A percentile compares a stretch with the other conserved stretches of the same genome.
phyloP scores from a whole-genome alignment of 2,888 invertebrate genomes.

The Argyra leucocephala region DNA sequence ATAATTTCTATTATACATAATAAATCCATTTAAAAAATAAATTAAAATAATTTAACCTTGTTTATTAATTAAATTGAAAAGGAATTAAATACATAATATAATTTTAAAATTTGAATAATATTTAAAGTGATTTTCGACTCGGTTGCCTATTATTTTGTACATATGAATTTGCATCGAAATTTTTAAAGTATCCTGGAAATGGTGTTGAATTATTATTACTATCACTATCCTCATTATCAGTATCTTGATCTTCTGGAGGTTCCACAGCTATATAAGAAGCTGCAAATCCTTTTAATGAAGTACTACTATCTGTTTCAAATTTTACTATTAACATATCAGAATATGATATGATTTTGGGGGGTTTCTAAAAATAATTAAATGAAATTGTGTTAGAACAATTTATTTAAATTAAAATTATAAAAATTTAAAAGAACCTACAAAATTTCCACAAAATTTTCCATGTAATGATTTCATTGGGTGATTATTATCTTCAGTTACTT shows the following conservation, averaged over 20 bases:
- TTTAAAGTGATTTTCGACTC: too few relatives aligned
- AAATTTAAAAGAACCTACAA: conserved; percentile 47
- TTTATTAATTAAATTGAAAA: too few relatives aligned
- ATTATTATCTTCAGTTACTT: conserved; percentile 71
- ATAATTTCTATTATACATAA: too few relatives aligned
- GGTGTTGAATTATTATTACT: conserved; percentile 39
- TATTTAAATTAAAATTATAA: not conserved
- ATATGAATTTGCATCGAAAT: too few relatives aligned
- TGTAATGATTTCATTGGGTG: conserved; percentile 53
- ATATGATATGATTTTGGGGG: conserved; percentile 78
- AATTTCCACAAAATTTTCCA: conserved; percentile 80
- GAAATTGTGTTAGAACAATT: conserved; percentile 7
- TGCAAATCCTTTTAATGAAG: conserved; percentile 84
- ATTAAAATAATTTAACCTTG: too few relatives aligned
- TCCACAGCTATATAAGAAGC: conserved; percentile 72
- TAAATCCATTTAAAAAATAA: too few relatives aligned
- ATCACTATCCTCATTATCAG: conserved; percentile 32
- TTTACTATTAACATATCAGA: conserved; percentile 76
- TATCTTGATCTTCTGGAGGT: conserved; percentile 46
- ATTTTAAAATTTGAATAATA: too few relatives aligned
- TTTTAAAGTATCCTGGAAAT: conserved; percentile 36
- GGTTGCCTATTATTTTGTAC: too few relatives aligned
- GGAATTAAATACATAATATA: too few relatives aligned
- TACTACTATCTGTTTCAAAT: conserved; percentile 83
- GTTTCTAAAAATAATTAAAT: conserved; percentile 56